Evolutionary conservation across 2,113 vertebrate genomes (phyloP).

Genomic region (Beaufortia kweichowensis): DNA sequence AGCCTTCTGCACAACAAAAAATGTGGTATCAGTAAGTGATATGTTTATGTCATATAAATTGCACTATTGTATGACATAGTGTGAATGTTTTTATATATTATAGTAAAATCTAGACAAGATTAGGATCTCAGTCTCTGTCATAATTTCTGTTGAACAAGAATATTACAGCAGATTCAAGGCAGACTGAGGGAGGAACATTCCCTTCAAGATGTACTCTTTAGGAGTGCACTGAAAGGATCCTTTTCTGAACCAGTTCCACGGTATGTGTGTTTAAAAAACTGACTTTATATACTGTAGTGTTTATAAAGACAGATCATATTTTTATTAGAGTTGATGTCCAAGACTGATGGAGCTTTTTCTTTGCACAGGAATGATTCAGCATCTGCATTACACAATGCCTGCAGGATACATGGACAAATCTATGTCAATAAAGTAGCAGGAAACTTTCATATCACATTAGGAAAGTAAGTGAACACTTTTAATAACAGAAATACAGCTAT

Average conservation of each 20-base stretch:
- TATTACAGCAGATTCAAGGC: constrained; percentile 86
- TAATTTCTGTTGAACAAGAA: constrained; percentile 72
- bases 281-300: neutral
- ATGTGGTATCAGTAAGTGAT: constrained; percentile 88
- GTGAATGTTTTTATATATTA: neutral
- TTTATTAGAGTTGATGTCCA: too few species aligned
- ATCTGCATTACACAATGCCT: constrained; percentile 77
- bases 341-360: constrained; percentile 3
- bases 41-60: neutral
- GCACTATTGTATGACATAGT: neutral
- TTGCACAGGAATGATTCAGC: constrained; percentile 78
- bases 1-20: constrained; percentile 86
- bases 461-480: constrained; percentile 85
- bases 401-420: constrained; percentile 91
- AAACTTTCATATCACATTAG: constrained; percentile 97
- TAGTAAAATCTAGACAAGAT: neutral
- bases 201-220: constrained; percentile 93
- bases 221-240: constrained; percentile 83
- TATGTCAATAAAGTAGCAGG: constrained; percentile 97
- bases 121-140: neutral
- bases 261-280: constrained; percentile 60
- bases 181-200: constrained; percentile 88
- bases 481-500: neutral
- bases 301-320: too few species aligned
- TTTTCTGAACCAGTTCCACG: constrained; percentile 77